Evolutionary conservation across 2,797 vertebrate species (phyloP), one percentile per base, ranked within the genome.

Genomic region (Tadarida brasiliensis): DNA sequence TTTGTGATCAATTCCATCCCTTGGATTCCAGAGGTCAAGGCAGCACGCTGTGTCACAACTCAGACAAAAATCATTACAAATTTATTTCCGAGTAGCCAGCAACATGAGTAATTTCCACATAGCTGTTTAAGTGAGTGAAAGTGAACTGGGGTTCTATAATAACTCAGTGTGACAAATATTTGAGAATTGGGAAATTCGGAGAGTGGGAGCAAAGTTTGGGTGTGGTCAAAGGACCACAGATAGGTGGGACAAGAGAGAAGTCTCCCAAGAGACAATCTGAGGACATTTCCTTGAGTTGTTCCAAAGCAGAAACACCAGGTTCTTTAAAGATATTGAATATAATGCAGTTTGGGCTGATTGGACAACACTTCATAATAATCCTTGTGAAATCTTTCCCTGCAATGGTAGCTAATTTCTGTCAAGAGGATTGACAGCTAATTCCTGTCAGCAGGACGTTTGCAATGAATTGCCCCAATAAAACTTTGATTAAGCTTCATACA

Each of bases 111-210:
- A 97, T 94, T 78, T 39, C 57, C 57, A 59, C 81, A 39, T 39
- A 84, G 89, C 80, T 44, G 3, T 20, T 82, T 88, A 83, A 95
- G 54, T 73, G 87, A 95, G 78, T 68, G 90, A 95, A 71, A 96
- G 80, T 87, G 80, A 94, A 90, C 51, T 2, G 49, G 61, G 76
- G 35, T 81, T 74, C 80, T 87, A 17, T 92, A 57, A 74, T 77
- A 94, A 93, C 61, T 88, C 80, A 51, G 47, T n/a, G 59, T 97
- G 96, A 97, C 94, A 91, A 96, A 96, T 84, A 30, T 74, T 93
- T 28, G 67, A 83, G 63, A 90, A 67, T 24, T 87, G 76, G 86
- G 94, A 96, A 97, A 97, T 74, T 77, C 49, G 56, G 22, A 90
- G 89, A 87, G 84, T 84, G 57, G 88, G 77, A 33, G 88, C 59